Evolutionary conservation across 2,888 invertebrate genomes (phyloP).

Genomic region (Mystacides longicornis): DNA sequence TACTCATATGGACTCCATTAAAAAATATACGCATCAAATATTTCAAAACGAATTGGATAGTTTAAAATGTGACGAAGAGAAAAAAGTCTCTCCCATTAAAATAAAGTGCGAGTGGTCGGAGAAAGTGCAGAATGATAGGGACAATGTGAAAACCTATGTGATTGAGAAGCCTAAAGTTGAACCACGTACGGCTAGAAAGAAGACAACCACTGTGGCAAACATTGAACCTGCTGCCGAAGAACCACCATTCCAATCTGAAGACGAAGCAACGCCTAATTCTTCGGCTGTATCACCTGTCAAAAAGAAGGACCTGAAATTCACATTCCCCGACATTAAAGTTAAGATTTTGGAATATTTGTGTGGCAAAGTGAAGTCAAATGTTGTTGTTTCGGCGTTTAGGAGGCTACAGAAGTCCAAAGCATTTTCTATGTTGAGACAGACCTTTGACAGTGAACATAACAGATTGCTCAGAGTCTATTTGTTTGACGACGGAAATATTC

Average conservation of each 20-base stretch:
- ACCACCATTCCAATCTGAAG: neutral
- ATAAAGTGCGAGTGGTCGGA: constrained; percentile 5
- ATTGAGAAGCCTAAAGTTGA: neutral
- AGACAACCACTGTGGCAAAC: neutral
- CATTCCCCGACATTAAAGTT: constrained; percentile 7
- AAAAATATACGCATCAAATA: constrained; percentile 6
- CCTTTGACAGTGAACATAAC: constrained; percentile 4
- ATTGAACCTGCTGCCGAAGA: neutral
- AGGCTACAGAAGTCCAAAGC: constrained; percentile 9
- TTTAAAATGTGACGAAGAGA: neutral
- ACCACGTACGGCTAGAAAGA: neutral
- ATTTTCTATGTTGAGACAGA: constrained; percentile 6
- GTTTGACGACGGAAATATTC: constrained; percentile 11
- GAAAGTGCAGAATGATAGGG: neutral
- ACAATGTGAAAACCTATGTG: neutral
- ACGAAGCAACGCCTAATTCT: neutral
- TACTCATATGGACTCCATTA: neutral
- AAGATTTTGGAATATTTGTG: constrained; percentile 14
- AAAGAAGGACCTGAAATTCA: constrained; percentile 5
- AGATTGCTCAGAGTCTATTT: constrained; percentile 12
- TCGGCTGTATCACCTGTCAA: neutral
- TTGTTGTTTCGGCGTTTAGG: constrained; percentile 8
- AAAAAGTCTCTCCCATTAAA: neutral
- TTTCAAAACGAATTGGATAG: constrained; percentile 4
- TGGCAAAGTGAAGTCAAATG: constrained; percentile 10